These are phyloP conservation scores for Indri indri DNA, from an alignment of 2,113 vertebrate species.

Conservation along the genomic window DNA sequence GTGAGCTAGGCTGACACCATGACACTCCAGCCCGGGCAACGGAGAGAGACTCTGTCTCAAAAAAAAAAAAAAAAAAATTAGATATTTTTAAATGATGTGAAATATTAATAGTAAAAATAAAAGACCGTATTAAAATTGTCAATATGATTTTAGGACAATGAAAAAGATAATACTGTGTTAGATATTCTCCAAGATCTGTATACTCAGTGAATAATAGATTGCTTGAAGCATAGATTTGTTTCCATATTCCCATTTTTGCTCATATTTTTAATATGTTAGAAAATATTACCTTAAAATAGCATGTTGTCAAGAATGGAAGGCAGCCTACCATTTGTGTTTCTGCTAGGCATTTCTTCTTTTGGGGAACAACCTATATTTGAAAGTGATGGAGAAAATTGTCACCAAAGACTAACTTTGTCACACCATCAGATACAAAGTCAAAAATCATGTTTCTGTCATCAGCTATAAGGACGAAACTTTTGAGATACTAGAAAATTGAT, in stretches of 20 bases:
- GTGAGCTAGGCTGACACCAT: no score
- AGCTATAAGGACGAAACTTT: background rate
- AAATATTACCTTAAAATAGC: background rate
- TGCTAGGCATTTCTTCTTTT: background rate
- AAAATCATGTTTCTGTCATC: background rate
- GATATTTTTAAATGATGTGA: background rate
- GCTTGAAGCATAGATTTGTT: background rate
- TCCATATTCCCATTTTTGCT: background rate
- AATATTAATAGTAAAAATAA: background rate
- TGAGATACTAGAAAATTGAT: background rate
- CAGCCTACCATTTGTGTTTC: background rate
- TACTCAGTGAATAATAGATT: background rate
- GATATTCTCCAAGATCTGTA: background rate
- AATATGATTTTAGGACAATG: background rate
- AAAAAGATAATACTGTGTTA: background rate
- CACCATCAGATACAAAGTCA: background rate
- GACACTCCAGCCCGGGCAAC: no score
- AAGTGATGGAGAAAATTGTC: background rate
- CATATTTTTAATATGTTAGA: background rate
- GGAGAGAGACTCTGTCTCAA: no score
- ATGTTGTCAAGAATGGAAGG: background rate
- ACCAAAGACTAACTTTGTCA: background rate
- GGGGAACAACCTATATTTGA: background rate
- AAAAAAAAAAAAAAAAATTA: no score
- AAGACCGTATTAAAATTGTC: background rate